Percentiles rank a stretch among this genome's conserved stretches.
phyloP scores from a whole-genome alignment of 2,113 vertebrate species.

The Ceyx cyanopectus region DNA sequence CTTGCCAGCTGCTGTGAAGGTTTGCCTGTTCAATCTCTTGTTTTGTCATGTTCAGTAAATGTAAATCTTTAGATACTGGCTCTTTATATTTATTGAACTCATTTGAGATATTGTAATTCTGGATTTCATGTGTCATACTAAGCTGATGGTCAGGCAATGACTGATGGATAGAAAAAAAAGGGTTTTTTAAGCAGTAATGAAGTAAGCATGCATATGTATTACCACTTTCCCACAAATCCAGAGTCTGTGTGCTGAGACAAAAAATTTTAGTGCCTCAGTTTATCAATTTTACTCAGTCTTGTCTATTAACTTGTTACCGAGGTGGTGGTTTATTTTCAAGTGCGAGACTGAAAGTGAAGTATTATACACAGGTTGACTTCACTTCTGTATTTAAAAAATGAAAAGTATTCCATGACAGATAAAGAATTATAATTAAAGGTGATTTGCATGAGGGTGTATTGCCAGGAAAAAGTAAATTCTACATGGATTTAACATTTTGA shows the following conservation, averaged over 20 bases:
- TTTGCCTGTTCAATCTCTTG: neutral
- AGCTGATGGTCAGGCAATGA: neutral
- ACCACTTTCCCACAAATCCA: neutral
- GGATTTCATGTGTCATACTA: neutral
- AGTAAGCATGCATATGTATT: neutral
- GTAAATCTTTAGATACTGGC: neutral
- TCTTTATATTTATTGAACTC: neutral
- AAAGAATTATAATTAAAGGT: constrained; percentile 15
- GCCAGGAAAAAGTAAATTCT: constrained; percentile 26
- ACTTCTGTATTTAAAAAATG: neutral
- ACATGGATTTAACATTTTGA: constrained; percentile 2
- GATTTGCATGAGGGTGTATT: constrained; percentile 15
- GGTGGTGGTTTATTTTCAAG: neutral
- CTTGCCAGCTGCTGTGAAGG: neutral
- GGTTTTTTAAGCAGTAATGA: neutral
- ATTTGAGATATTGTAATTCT: neutral
- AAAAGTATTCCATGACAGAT: neutral
- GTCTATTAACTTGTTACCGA: neutral
- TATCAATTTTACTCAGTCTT: neutral
- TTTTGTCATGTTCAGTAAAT: neutral
- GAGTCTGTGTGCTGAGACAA: neutral
- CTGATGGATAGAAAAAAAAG: neutral
- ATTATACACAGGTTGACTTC: neutral
- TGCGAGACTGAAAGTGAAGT: neutral
- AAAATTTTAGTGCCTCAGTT: neutral